Evolutionary conservation across 2,113 vertebrate genomes (phyloP), one percentile per base, ranked within the genome.

Genomic region (Apistogramma diplotaenia): DNA sequence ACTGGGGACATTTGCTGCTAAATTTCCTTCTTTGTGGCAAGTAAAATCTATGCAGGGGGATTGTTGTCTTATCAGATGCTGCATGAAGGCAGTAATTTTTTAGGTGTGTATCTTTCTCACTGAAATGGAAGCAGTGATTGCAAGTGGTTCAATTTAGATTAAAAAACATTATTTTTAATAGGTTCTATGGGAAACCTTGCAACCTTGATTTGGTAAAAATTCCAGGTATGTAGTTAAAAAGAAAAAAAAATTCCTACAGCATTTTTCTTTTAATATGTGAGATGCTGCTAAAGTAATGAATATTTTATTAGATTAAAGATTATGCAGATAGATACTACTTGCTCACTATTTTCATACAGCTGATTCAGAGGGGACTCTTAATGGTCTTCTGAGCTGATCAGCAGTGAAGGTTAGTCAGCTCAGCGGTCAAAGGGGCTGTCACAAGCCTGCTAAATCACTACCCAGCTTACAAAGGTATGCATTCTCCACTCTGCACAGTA

Each of bases 371-470:
- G 37, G 2, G 61, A 70, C 46, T 81, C 60, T 81, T 74, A 74
- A 19, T 70, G 31, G 78, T 74, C 89, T 87, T 62, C 82, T 71
- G n/a, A 82, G 79, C 33, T 61, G 76, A 88, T 86, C 2, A 76
- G 60, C 58, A 56, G 53, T 65, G 78, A 82, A 59, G 55, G 85
- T 74, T 85, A 51, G 74, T 85, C 73, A 71, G 79, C 21, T 57
- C 8, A 54, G 25, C 43, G 21, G 79, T 27, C 80, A 87, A 82
- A 87, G 59, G 53, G 76, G 78, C 73, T 16, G 61, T 85, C 85
- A 82, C 85, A 85, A 89, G 56, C 87, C 90, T 65, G 46, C 78
- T 81, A 51, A 88, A 85, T 83, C 80, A 78, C 71, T 78, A 81
- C 74, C 43, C 75, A 56, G 74, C 65, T 87, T 80, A 84, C 86